Evolutionary conservation across 2,797 vertebrate species (phyloP).

Genomic region (Syndactyla subalaris): DNA sequence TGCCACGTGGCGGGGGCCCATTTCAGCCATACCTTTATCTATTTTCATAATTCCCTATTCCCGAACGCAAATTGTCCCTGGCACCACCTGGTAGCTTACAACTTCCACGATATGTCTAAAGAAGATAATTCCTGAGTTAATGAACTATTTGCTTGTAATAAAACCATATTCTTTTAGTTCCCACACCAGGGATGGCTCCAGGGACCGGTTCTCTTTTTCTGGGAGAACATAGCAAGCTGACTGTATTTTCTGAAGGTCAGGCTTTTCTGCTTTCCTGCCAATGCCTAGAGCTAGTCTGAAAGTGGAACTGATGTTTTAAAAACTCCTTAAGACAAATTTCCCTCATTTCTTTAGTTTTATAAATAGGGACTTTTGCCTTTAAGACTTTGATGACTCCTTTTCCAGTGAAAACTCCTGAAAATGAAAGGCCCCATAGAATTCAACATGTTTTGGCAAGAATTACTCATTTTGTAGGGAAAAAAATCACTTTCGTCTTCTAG

Average conservation of each 20-base stretch:
- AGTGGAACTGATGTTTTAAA: slow-evolving; percentile 1
- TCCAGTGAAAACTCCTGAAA: slow-evolving; percentile 12
- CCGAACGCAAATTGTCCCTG: too few relatives aligned
- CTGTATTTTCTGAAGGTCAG: slow-evolving; percentile 13
- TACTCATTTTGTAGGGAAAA: background rate
- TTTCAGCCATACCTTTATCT: too few relatives aligned
- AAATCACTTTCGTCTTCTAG: background rate
- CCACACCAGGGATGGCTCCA: background rate
- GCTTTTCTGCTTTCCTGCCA: slow-evolving; percentile 10
- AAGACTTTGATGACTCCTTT: background rate
- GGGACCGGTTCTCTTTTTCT: background rate
- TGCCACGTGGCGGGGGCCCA: too few relatives aligned
- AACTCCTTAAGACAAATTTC: background rate
- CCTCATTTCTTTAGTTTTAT: background rate
- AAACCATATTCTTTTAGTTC: too few relatives aligned
- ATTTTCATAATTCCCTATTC: too few relatives aligned
- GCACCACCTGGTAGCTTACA: too few relatives aligned
- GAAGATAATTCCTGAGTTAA: too few relatives aligned
- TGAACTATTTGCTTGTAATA: too few relatives aligned
- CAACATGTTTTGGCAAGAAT: background rate
- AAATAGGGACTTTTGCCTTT: slow-evolving; percentile 3
- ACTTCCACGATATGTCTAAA: too few relatives aligned
- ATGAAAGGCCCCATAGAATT: background rate
- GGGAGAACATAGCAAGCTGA: background rate
- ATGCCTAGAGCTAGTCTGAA: background rate